Evolutionary conservation across 2,888 invertebrate genomes (phyloP), one percentile per base, ranked within the genome.

Genomic region (Hetaerina titia): DNA sequence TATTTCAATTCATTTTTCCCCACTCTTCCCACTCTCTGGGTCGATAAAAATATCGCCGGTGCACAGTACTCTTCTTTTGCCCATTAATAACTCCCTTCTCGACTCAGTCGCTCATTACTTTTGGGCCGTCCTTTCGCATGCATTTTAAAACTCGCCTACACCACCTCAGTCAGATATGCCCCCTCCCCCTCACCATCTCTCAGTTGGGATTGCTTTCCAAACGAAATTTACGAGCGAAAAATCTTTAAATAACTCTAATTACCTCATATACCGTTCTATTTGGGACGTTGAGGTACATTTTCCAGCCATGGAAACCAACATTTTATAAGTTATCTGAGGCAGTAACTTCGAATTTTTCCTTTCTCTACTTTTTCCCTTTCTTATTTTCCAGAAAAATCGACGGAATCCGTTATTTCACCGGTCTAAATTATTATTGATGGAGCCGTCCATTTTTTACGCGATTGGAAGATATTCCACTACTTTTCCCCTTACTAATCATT

Each of bases 211-310:
- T 89, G 69, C 92, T 92, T 69, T 92, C 92, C 69, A 92, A 92
- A 92, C 92, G 92, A 69, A 92, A 92, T 92, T 69, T 92, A 92
- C 56, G 92, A 69, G 64, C 56, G 45, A 92, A 92, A 69, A 92
- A 64, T 92, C 92, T 92, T 92, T 92, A 92, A 92, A 92, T 92
- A 92, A 92, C 92, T 92, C 92, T 92, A 92, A 92, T 92, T 92
- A 92, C 92, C 92, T 69, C 92, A 31, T 74, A 92, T 92, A 74
- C 92, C 69, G 92, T 74, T 22, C 92, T 92, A 64, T 69, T 92
- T n/a, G 69, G 56, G 92, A 92, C 92, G 92, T 56, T 92, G 92
- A 92, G 56, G 69, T 92, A 92, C 92, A 74, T 69, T 92, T 92
- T 45, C 56, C 69, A 69, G 92, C 31, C 64, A 64, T 64, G 45